A percentile compares a stretch with the other conserved stretches of the same genome.
Evolutionary conservation across 2,113 vertebrate genomes (phyloP).

Genomic region (human): DNA sequence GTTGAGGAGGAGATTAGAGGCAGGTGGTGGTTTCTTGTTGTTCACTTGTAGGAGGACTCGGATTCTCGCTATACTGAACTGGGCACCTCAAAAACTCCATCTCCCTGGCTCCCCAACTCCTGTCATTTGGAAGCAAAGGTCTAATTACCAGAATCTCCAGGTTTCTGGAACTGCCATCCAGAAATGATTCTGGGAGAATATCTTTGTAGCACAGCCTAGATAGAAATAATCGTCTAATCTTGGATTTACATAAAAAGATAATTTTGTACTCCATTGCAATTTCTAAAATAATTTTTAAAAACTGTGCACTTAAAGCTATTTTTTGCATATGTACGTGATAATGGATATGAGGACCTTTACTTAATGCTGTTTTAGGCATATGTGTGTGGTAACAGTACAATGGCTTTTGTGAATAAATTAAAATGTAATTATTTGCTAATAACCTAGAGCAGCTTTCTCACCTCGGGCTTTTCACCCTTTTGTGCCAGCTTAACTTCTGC

Average conservation of each 20-base stretch:
- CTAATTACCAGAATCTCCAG: background rate
- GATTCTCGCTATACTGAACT: background rate
- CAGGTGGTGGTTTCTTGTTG: background rate
- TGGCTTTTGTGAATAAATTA: background rate
- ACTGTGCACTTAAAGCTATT: background rate
- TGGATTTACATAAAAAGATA: constrained; percentile 45
- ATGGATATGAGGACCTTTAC: background rate
- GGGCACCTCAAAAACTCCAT: background rate
- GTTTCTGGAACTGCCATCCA: background rate
- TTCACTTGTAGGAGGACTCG: background rate
- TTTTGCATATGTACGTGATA: background rate
- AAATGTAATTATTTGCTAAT: background rate
- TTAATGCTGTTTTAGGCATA: background rate
- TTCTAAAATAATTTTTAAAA: constrained; percentile 30
- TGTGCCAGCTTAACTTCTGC: background rate
- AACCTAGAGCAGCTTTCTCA: background rate
- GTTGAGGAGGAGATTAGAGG: background rate
- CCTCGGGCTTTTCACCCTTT: background rate
- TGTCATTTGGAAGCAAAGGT: background rate
- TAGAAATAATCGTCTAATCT: background rate
- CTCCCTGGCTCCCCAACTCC: fast-evolving
- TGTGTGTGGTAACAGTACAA: background rate
- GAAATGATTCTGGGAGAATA: background rate
- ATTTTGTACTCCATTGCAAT: background rate
- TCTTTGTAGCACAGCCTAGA: background rate